A percentile compares a stretch with the other conserved stretches of the same genome.
phyloP scores from a whole-genome alignment of 2,797 vertebrate genomes.

The Simalia tracyae region DNA sequence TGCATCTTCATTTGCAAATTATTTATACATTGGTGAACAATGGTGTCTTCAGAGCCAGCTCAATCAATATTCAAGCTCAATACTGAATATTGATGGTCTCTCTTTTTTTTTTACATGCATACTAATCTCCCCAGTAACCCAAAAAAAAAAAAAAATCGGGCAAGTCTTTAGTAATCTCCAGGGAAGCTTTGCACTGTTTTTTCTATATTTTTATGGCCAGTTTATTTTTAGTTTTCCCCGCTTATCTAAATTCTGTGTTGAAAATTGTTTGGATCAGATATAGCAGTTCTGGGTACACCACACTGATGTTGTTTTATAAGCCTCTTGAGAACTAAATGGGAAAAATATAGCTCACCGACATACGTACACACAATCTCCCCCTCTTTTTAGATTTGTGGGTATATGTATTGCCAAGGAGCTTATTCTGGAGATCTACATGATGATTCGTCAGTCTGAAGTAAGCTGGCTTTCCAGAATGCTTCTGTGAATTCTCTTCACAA shows the following conservation, averaged over 20 bases:
- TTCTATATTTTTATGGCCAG: constrained; percentile 23
- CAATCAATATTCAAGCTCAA: constrained; percentile 12
- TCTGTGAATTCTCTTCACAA: neutral
- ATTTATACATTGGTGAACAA: constrained; percentile 51
- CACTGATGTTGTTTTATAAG: neutral
- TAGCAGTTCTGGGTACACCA: neutral
- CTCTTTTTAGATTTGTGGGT: neutral
- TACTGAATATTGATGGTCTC: neutral
- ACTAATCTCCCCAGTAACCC: constrained; percentile 14
- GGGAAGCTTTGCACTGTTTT: neutral
- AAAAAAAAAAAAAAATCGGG: constrained; percentile 28
- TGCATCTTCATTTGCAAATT: constrained; percentile 34
- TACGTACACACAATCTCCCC: constrained; percentile 25
- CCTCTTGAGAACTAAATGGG: constrained; percentile 4
- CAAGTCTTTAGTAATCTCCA: neutral
- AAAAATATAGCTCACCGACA: constrained; percentile 15
- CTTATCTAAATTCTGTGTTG: neutral
- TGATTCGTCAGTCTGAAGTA: neutral
- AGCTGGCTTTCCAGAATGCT: neutral
- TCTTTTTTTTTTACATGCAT: constrained; percentile 23
- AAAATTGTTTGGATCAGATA: neutral
- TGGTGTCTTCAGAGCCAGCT: constrained; percentile 24
- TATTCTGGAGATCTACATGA: neutral
- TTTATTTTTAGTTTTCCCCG: neutral
- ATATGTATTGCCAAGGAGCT: neutral